Evolutionary conservation across 2,888 invertebrate species (phyloP).

Genomic region (Microplitis deprimator): DNA sequence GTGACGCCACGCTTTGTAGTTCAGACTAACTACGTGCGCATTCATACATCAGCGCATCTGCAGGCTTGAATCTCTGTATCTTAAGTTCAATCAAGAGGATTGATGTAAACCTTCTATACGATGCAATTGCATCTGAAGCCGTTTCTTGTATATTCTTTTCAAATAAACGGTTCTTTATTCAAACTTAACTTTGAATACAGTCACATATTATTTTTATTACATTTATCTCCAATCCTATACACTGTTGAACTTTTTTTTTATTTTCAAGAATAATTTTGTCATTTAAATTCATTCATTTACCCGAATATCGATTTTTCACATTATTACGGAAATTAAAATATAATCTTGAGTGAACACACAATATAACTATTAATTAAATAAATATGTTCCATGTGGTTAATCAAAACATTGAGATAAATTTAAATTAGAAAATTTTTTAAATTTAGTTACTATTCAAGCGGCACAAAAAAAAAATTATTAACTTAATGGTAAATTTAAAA

Average conservation of each 20-base stretch:
- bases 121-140: conserved; percentile 20
- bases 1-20: conserved; percentile 32
- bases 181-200: neutral
- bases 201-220: neutral
- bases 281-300: no score
- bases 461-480: no score
- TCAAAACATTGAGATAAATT: no score
- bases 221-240: neutral
- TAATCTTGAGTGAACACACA: no score
- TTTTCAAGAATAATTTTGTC: no score
- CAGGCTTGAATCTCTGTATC: conserved; percentile 22
- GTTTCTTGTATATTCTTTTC: neutral
- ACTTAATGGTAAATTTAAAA: no score
- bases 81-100: conserved; percentile 25
- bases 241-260: neutral
- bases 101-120: conserved; percentile 24
- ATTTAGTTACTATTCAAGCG: no score
- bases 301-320: no score
- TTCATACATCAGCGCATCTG: conserved; percentile 35
- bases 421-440: no score
- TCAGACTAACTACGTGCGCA: conserved; percentile 33
- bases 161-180: conserved; percentile 1
- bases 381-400: no score
- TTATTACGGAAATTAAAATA: no score
- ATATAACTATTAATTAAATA: no score